Evolutionary conservation across 2,113 vertebrate species (phyloP), one percentile per base, ranked within the genome.

Genomic region (Pardalotus punctatus): DNA sequence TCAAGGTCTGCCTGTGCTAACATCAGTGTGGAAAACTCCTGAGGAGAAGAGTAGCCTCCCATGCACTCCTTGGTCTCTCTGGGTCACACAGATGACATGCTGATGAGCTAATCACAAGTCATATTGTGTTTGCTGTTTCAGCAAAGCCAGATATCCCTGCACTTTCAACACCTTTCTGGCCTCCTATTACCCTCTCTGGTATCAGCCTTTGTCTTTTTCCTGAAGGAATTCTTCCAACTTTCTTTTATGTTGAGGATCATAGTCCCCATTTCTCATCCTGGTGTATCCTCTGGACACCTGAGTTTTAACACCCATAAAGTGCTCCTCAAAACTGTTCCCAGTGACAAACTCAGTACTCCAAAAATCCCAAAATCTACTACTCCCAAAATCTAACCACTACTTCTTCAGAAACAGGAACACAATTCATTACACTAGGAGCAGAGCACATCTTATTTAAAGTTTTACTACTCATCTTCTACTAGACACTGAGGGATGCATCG

Each of bases 1-100:
- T 61, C 77, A 71, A 87, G 43, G 60, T 86, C 40, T 81, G 19
- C 27, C 47, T 51, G 20, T 71, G 56, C 21, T 58, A 73, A 86
- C 28, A 66, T 22, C 24, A 31, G 13, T 6, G 23, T 51, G 19
- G 45, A 86, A 90, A 82, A 62, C 21, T 91, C 42, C 50, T 86
- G n/a, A 72, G 28, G 51, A 70, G 65, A 10, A 93, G 7, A 24
- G 14, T 9, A 65, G 18, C 36, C 22, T 56, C 12, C 48, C 19
- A 56, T 47, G 64, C 11, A 18, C 27, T 85, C 36, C 36, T 76
- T 0, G 0, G 7, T 51, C 25, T 48, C 62, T 33, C 16, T 67
- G 33, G 16, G 35, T 45, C 3, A 0, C 0, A 0, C n/a, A 72
- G 25, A n/a, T 53, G 24, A 82, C 48, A 31, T 25, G 67, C 4